Percentiles rank a stretch among this genome's conserved stretches.
These are phyloP conservation scores for Lasiurus cinereus DNA, from an alignment of 2,113 vertebrate genomes.

Conservation along the genomic window DNA sequence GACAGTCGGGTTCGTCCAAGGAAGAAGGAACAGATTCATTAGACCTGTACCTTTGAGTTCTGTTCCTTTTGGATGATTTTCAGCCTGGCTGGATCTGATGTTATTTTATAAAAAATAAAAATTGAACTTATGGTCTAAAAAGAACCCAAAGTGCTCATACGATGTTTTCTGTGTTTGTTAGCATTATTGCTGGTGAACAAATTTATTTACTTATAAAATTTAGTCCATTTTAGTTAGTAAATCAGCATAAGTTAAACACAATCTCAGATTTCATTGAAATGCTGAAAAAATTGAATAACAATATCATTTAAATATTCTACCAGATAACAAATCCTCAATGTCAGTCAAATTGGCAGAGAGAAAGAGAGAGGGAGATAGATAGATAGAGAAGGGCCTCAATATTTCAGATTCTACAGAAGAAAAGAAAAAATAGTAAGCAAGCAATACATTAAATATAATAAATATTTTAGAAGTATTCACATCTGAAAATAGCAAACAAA, in stretches of 20 bases:
- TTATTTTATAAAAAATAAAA: background rate
- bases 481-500: background rate
- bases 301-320: conserved; percentile 18
- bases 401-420: background rate
- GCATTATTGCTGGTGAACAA: background rate
- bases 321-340: background rate
- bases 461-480: background rate
- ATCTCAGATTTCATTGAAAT: background rate
- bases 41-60: background rate
- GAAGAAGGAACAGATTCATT: background rate
- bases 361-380: background rate
- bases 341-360: background rate
- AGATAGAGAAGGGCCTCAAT: background rate
- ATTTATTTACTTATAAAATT: background rate
- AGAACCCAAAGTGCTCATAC: background rate
- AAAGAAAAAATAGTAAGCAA: background rate
- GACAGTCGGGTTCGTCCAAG: background rate
- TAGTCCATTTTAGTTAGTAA: conserved; percentile 11
- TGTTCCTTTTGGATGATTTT: background rate
- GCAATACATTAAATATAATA: conserved; percentile 4
- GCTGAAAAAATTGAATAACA: conserved; percentile 28
- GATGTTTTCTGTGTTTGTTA: background rate
- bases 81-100: background rate
- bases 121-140: background rate
- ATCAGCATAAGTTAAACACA: background rate